A percentile compares a stretch with the other conserved stretches of the same genome.
Evolutionary conservation across 1,140 invertebrate genomes (phyloP).

Genomic region (Forficula auricularia): DNA sequence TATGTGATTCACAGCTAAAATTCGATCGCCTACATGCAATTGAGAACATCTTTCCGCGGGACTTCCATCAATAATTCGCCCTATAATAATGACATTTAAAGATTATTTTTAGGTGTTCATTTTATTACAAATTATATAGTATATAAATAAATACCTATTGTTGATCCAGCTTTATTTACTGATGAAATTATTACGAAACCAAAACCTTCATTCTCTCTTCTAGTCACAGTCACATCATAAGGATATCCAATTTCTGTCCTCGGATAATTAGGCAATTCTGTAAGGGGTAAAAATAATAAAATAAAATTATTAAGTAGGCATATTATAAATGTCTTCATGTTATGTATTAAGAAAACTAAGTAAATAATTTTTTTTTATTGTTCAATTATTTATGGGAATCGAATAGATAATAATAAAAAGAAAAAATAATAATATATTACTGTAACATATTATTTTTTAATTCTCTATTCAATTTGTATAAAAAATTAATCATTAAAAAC

Average conservation of each 20-base stretch:
- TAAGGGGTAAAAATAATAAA: conserved; percentile 12
- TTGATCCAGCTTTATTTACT: conserved; percentile 78
- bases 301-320: too few species aligned
- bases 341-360: background rate
- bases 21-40: conserved; percentile 85
- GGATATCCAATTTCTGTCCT: conserved; percentile 35
- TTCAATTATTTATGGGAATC: background rate
- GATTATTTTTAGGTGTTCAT: background rate
- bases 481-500: too few species aligned
- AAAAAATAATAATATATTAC: too few species aligned
- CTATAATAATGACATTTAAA: conserved; percentile 27
- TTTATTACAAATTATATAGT: too few species aligned
- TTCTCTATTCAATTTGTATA: too few species aligned
- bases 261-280: conserved; percentile 19
- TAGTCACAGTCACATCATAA: conserved; percentile 74
- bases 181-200: conserved; percentile 98
- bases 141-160: conserved; percentile 57
- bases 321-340: too few species aligned
- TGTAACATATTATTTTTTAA: too few species aligned
- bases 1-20: conserved; percentile 86
- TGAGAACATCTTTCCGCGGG: conserved; percentile 82
- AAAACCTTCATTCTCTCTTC: conserved; percentile 90
- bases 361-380: background rate
- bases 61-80: conserved; percentile 82
- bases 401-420: too few species aligned